A percentile compares a stretch with the other conserved stretches of the same genome.
These are phyloP conservation scores for Eurois occulta DNA, from an alignment of 2,888 invertebrate species.

Conservation along the genomic window DNA sequence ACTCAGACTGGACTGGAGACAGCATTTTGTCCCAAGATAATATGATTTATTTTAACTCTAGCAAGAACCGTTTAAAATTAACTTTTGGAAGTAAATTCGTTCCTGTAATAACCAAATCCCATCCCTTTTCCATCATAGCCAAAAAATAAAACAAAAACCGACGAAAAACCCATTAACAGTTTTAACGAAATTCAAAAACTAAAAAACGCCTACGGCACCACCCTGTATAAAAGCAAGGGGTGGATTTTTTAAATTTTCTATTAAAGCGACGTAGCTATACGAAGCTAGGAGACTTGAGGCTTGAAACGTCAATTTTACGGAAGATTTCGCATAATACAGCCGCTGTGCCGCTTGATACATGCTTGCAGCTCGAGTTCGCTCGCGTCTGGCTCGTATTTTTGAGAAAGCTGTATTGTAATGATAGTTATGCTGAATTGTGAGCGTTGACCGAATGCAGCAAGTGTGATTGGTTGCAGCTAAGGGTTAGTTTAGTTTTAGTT, in stretches of 20 bases:
- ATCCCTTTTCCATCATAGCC: background rate
- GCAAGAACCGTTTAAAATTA: conserved; percentile 1
- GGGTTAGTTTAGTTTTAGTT: background rate
- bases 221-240: conserved; percentile 66
- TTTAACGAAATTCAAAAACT: conserved; percentile 58
- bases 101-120: conserved; percentile 19
- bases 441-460: background rate
- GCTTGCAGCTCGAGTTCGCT: conserved; percentile 47
- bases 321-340: conserved; percentile 83
- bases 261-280: conserved; percentile 72
- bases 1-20: background rate
- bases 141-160: conserved; percentile 24
- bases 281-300: conserved; percentile 78
- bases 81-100: conserved; percentile 16
- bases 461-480: background rate
- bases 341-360: conserved; percentile 59
- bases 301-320: conserved; percentile 87
- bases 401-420: conserved; percentile 15
- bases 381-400: conserved; percentile 16
- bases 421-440: background rate
- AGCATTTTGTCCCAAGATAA: conserved; percentile 20
- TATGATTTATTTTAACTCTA: conserved; percentile 23
- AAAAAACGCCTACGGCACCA: conserved; percentile 45
- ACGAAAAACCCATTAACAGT: conserved; percentile 63
- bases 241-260: conserved; percentile 78